Percentiles rank a stretch among this genome's conserved stretches.
These are phyloP conservation scores for Agelaius tricolor DNA, from an alignment of 2,113 vertebrate genomes.

Conservation along the genomic window DNA sequence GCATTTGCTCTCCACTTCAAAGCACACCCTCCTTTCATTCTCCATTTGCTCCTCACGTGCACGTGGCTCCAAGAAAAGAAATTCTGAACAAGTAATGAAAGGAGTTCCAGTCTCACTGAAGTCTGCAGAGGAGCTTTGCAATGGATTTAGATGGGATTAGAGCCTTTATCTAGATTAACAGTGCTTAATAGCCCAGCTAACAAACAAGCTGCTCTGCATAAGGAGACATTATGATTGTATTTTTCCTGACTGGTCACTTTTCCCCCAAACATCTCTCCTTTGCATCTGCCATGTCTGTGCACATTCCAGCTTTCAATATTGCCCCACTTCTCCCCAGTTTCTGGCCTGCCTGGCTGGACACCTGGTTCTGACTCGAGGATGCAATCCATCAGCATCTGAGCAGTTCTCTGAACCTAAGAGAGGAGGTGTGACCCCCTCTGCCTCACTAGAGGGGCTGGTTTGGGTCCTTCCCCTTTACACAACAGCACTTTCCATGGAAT, in stretches of 20 bases:
- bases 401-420: neutral
- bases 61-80: neutral
- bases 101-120: neutral
- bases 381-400: neutral
- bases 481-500: neutral
- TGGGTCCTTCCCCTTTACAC: neutral
- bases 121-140: neutral
- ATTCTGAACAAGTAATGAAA: neutral
- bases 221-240: neutral
- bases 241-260: neutral
- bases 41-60: neutral
- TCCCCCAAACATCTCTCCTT: neutral
- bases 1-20: neutral
- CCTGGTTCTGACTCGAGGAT: neutral
- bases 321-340: neutral
- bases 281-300: neutral
- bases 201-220: neutral
- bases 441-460: neutral
- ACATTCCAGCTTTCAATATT: neutral
- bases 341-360: neutral
- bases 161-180: conserved; percentile 23
- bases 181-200: neutral
- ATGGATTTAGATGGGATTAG: conserved; percentile 4
- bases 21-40: neutral
- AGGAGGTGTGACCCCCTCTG: neutral